phyloP scores from a whole-genome alignment of 1,140 invertebrate species.

The Tachypleus tridentatus region DNA sequence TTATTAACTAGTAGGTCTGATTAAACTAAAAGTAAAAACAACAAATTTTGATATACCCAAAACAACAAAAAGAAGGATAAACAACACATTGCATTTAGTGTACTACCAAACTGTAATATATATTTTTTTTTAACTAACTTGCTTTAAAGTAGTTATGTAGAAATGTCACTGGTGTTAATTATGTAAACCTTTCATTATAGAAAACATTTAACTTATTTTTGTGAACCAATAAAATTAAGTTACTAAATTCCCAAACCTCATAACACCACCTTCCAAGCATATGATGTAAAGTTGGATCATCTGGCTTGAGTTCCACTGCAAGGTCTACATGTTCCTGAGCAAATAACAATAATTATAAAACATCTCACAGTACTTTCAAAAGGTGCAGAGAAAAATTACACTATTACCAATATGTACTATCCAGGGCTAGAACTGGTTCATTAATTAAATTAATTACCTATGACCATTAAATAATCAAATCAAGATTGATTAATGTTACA shows the following conservation, averaged over 20 bases:
- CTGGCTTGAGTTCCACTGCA: slow-evolving; percentile 51
- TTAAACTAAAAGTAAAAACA: too few relatives aligned
- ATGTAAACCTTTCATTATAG: not conserved
- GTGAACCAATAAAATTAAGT: slow-evolving; percentile 14
- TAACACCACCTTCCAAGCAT: slow-evolving; percentile 55
- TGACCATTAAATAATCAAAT: slow-evolving; percentile 3
- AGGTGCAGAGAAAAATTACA: too few relatives aligned
- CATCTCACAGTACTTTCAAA: too few relatives aligned
- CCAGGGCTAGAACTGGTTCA: too few relatives aligned
- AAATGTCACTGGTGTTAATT: not conserved
- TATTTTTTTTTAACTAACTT: not conserved
- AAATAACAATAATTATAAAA: slow-evolving; percentile 9
- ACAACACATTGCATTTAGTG: too few relatives aligned
- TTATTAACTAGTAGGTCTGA: too few relatives aligned
- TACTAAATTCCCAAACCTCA: slow-evolving; percentile 39
- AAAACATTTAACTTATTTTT: not conserved
- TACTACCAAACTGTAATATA: too few relatives aligned
- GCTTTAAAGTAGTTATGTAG: not conserved
- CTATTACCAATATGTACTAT: too few relatives aligned
- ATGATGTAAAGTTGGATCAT: slow-evolving; percentile 52
- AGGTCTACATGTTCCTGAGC: slow-evolving; percentile 50
- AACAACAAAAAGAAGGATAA: too few relatives aligned
- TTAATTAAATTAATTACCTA: too few relatives aligned
- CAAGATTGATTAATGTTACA: not conserved
- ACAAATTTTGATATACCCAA: too few relatives aligned